Conservation (phyloP, 2,113 vertebrate species). For the Pseudois nayaur region DNA sequence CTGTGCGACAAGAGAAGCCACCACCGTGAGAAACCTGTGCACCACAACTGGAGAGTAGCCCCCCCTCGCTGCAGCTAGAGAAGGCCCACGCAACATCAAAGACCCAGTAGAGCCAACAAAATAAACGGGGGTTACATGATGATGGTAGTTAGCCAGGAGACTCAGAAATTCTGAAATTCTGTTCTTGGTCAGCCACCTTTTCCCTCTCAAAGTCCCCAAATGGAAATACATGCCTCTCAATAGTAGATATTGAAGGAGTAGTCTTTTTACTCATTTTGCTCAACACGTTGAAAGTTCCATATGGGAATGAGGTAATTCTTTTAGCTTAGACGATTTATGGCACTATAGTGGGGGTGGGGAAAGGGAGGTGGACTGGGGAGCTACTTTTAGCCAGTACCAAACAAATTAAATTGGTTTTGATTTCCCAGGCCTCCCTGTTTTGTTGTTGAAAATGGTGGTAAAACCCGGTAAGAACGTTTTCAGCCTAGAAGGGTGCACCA, state of each 20-base stretch:
- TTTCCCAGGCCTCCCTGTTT: neutral
- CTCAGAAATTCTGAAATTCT: neutral
- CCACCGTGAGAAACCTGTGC: neutral
- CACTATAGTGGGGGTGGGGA: neutral
- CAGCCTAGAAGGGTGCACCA: slow-evolving; percentile 5
- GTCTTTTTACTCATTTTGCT: neutral
- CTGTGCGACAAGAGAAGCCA: neutral
- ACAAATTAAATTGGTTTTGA: neutral
- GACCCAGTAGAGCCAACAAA: neutral
- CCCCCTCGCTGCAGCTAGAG: neutral
- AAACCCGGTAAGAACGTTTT: neutral
- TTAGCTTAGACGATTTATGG: neutral
- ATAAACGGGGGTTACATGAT: neutral
- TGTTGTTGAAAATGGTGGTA: slow-evolving; percentile 28
- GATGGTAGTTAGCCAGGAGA: neutral
- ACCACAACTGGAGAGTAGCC: neutral
- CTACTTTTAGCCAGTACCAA: neutral
- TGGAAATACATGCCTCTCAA: neutral
- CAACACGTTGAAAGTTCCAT: neutral
- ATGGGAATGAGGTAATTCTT: neutral
- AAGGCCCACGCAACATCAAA: neutral
- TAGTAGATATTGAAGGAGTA: neutral
- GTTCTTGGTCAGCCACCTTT: neutral
- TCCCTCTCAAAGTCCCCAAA: neutral
- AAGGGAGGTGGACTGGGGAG: neutral